Evolutionary conservation across 2,797 vertebrate species (phyloP), one percentile per base, ranked within the genome.

Genomic region (Tinamus major): DNA sequence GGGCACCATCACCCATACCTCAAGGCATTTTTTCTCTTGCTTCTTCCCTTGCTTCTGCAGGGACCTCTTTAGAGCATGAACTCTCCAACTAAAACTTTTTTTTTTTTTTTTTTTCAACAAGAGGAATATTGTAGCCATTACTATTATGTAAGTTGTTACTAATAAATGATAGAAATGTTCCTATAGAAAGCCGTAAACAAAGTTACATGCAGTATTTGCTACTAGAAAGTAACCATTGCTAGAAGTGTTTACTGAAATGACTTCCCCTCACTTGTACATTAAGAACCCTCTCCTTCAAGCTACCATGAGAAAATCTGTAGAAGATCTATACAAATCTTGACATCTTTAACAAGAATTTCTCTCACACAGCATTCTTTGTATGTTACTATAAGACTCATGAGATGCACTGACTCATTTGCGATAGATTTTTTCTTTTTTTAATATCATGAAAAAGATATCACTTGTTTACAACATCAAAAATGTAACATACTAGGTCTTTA

Each of bases 191-290:
- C 79, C 44, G 74, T 58, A 62, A 6, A 37, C 31, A 63, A 79
- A 41, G 42, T 17, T 78, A 71, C 90, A 61, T 44, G 59, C 53
- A 80, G 39, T 51, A 23, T 51, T 46, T 74, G 39, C 63, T 91
- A 12, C 85, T 35, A 62, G 46, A 80, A 78, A 53, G 74, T 33
- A 65, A 10, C 23, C 33, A 10, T 49, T 83, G 35, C 27, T 46
- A 21, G 11, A 0, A 12, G 13, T 1, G 10, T 24, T 72, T 27
- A 39, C 2, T 23, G 9, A 62, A 51, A 13, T 18, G 27, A 18
- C 24, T 13, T 89, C 18, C 58, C 41, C 39, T 27, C 0, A 0
- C 16, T 29, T 0, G 0, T 13, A 16, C 5, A 3, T 7, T 1
- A 37, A 65, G 62, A 80, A 74, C 9, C 16, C 49, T 17, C 46